A percentile compares a stretch with the other conserved stretches of the same genome.
Evolutionary conservation across 2,888 invertebrate genomes (phyloP).

Genomic region (Exephanes ischioxanthus): DNA sequence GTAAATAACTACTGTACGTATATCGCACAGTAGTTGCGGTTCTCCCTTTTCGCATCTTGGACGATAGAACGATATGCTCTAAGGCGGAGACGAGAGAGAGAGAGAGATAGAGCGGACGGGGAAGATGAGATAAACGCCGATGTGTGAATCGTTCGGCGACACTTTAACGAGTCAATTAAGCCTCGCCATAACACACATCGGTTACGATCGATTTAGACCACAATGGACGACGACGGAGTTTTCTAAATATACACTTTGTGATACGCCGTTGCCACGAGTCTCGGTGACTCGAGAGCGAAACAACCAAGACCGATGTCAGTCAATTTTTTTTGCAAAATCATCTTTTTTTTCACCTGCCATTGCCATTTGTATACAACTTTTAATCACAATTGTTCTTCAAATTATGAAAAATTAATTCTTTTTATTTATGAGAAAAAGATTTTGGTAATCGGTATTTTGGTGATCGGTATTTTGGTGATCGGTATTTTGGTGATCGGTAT

Average conservation of each 20-base stretch:
- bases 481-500: too few species aligned
- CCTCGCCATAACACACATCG: slow-evolving; percentile 64
- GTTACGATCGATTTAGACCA: slow-evolving; percentile 68
- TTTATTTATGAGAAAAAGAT: too few species aligned
- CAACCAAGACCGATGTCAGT: not conserved
- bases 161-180: slow-evolving; percentile 67
- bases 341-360: not conserved
- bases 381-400: not conserved
- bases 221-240: slow-evolving; percentile 47
- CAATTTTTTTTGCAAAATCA: not conserved
- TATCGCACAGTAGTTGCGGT: slow-evolving; percentile 7
- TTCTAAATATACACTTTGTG: slow-evolving; percentile 66
- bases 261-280: slow-evolving; percentile 19
- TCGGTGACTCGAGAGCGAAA: not conserved
- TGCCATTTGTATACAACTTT: not conserved
- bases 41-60: not conserved
- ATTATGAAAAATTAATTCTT: too few species aligned
- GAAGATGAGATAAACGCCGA: not conserved
- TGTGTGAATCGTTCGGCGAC: slow-evolving; percentile 60
- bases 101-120: not conserved
- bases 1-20: slow-evolving; percentile 19
- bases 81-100: not conserved
- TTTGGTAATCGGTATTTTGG: too few species aligned
- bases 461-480: too few species aligned
- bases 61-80: slow-evolving; percentile 2